Evolutionary conservation across 2,888 invertebrate species (phyloP).

Genomic region (Heliothis peltigera): DNA sequence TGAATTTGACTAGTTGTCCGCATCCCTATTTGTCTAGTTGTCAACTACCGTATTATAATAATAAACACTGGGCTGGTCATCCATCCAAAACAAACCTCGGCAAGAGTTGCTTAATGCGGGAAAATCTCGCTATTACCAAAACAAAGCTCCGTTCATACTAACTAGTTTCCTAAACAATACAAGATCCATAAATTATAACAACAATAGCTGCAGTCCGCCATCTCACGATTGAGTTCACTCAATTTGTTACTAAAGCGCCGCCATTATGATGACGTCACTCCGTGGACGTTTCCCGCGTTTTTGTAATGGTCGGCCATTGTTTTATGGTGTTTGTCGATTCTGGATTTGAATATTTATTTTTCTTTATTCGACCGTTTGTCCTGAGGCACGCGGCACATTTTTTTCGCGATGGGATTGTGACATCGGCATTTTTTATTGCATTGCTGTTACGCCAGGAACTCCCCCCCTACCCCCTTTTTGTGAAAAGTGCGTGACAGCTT

Average conservation of each 20-base stretch:
- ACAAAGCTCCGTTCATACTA: not conserved
- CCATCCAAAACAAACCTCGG: not conserved
- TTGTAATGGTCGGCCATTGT: conserved; percentile 45
- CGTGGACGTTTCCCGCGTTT: conserved; percentile 46
- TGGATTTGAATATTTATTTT: conserved; percentile 31
- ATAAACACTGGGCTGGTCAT: too few species aligned
- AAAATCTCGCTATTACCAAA: not conserved
- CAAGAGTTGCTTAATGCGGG: not conserved
- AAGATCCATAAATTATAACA: conserved; percentile 5
- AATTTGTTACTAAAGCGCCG: conserved; percentile 40
- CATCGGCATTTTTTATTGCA: not conserved
- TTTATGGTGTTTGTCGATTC: conserved; percentile 40
- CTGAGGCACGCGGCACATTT: conserved; percentile 2
- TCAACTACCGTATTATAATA: too few species aligned
- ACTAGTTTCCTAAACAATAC: conserved; percentile 13
- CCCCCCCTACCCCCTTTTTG: too few species aligned
- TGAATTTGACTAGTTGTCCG: too few species aligned
- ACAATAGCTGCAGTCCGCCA: conserved; percentile 3
- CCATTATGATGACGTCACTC: conserved; percentile 45
- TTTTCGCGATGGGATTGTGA: conserved; percentile 8
- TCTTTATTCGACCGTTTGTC: conserved; percentile 3
- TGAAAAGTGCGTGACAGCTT: too few species aligned
- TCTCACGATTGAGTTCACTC: conserved; percentile 39
- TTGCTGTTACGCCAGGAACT: too few species aligned
- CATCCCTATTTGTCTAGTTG: too few species aligned